Percentiles rank a stretch among this genome's conserved stretches.
These are phyloP conservation scores for Actinia tenebrosa DNA, from an alignment of 64 coral and sea anemone species.

Conservation along the genomic window DNA sequence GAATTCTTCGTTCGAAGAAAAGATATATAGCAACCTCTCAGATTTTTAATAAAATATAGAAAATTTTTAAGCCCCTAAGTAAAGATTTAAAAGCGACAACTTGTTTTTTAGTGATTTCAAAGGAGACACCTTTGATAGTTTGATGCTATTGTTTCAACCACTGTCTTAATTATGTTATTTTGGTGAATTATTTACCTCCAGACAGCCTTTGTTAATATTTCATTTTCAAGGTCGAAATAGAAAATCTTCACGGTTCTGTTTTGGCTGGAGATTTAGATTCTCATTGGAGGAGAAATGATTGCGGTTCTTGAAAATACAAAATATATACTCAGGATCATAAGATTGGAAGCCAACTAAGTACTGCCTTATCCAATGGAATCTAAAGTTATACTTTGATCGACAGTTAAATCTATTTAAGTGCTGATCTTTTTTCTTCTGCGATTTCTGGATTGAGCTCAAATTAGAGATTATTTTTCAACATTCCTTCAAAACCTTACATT, in stretches of 20 bases:
- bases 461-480: not conserved
- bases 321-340: too few relatives aligned
- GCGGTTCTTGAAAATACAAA: too few relatives aligned
- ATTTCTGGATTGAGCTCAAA: not conserved
- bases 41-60: not conserved
- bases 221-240: too few relatives aligned
- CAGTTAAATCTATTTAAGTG: not conserved
- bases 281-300: too few relatives aligned
- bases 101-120: not conserved
- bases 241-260: too few relatives aligned
- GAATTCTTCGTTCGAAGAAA: not conserved
- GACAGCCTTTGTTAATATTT: too few relatives aligned
- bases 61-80: not conserved
- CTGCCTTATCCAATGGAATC: not conserved
- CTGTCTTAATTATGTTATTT: not conserved
- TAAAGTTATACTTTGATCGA: not conserved
- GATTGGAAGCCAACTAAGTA: too few relatives aligned
- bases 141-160: not conserved
- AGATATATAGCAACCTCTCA: not conserved
- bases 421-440: conserved; percentile 1
- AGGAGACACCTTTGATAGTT: not conserved
- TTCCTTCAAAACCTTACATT: not conserved
- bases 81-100: not conserved
- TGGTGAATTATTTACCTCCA: not conserved
- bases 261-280: too few relatives aligned